Evolutionary conservation across 2,113 vertebrate species (phyloP), one percentile per base, ranked within the genome.

Genomic region (Suncus etruscus): DNA sequence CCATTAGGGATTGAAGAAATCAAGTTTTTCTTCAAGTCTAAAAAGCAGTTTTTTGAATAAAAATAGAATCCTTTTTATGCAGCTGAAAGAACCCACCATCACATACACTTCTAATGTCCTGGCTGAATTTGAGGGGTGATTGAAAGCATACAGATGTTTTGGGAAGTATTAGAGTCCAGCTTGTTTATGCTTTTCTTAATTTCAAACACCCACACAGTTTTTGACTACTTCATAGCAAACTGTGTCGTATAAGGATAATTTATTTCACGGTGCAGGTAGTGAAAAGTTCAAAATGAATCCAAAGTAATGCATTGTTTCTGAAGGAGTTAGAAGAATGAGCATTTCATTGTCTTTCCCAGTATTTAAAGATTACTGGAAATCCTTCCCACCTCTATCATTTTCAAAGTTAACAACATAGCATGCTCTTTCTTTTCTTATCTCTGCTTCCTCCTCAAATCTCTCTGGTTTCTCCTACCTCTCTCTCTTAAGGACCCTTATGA

Each of bases 1-100:
- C 6, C 29, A 89, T 63, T 94, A 79, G 58, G 48, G 58, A 63
- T 88, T 78, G 73, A 76, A 84, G 65, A 93, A 90, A 68, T 2
- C 14, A 12, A 20, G 18, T 61, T 61, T 61, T 93, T 24, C 24
- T 74, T 79, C 61, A 54, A n/a, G 25, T 92, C 65, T 89, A 48
- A 8, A 65, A 22, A 63, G 47, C 10, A 66, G 27, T 85, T 72
- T 73, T 92, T 11, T 87, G 83, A 29, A 68, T 83, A 11, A 54
- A 50, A 87, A 24, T 11, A 29, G 15, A 65, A 77, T 72, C 14
- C 39, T 45, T 74, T 68, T 75, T 29, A 80, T 14, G 76, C 31
- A 86, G 3, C 5, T 8, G 8, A 58, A 81, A 89, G 27, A 24
- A 70, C 29, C 66, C 11, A 32, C 11, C 16, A 29, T 73, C 16